Evolutionary conservation across 2,888 invertebrate species (phyloP), one percentile per base, ranked within the genome.

Genomic region (Drosophila lacicola): DNA sequence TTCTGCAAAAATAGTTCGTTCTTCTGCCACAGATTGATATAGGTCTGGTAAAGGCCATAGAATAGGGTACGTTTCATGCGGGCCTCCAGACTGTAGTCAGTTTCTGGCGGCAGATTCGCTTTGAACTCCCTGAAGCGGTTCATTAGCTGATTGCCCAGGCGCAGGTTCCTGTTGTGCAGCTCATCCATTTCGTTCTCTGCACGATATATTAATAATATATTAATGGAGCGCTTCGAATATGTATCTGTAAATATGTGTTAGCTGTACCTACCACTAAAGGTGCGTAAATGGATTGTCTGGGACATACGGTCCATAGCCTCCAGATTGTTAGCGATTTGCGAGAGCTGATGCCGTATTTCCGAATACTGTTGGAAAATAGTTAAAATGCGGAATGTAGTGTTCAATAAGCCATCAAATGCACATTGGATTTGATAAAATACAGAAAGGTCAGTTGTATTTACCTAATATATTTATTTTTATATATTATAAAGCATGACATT

Each of bases 51-150:
- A 3, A 92, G 85, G 9, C 92, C 92, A 68, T 92, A 92, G 68
- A 92, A 92, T 3, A 92, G 74, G 0, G 92, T 91, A 17, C 92
- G 88, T 61, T 91, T 92, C 89, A 92, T 92, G 62, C 92, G 86
- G n/a, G 92, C 91, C 79, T 92, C 91, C 19, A 92, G 73, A 29
- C 86, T 86, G 64, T 90, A 92, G 58, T 92, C 92, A 36, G 90
- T 90, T 21, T 91, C 90, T 4, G 81, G 70, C 9, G 92, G 92
- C 39, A 76, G 55, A 60, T 73, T 76, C 8, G 73, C 78, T 76
- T 92, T 91, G 62, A 92, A 90, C 11, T 91, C 91, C 62, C 88
- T 90, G 74, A 92, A 92, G 57, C 91, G 90, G 4, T 56, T 83
- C 88, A 92, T 91, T 51, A 92, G 78, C 54, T 88, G 83, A 68